Percentiles rank a stretch among this genome's conserved stretches.
Conservation (phyloP, 1,140 invertebrate genomes). For the Muscidifurax raptorellus region DNA sequence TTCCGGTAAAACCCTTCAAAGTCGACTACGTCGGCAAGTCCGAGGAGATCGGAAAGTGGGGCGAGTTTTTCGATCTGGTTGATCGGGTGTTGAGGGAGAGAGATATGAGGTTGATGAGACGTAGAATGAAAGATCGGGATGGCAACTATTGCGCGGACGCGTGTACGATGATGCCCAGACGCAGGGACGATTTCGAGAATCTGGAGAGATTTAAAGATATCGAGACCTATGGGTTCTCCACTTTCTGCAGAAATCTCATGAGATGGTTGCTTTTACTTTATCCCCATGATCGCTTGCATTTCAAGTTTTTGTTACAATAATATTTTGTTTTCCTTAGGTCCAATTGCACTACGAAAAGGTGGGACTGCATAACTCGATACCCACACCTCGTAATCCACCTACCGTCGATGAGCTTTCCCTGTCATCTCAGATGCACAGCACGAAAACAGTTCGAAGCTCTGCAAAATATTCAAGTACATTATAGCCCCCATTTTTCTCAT, state of each 20-base stretch:
- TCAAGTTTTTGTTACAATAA: not conserved
- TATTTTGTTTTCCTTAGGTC: conserved; percentile 40
- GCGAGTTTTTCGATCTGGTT: conserved; percentile 41
- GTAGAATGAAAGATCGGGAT: not conserved
- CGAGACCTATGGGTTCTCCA: conserved; percentile 35
- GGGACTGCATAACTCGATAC: conserved; percentile 20
- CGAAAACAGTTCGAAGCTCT: conserved; percentile 20
- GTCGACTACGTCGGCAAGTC: conserved; percentile 43
- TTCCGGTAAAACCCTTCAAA: conserved; percentile 28
- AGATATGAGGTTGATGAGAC: conserved; percentile 11
- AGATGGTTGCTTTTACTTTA: conserved; percentile 43
- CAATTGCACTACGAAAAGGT: conserved; percentile 47
- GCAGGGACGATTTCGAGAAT: conserved; percentile 40
- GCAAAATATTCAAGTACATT: conserved; percentile 57
- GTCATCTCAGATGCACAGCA: conserved; percentile 33
- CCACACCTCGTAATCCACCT: conserved; percentile 52
- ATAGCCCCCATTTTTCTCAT: not conserved
- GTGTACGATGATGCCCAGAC: not conserved
- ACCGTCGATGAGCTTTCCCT: conserved; percentile 50
- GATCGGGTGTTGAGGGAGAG: conserved; percentile 25
- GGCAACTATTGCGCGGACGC: not conserved
- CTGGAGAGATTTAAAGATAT: conserved; percentile 48
- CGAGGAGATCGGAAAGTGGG: conserved; percentile 54
- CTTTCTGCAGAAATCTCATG: conserved; percentile 47
- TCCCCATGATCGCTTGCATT: too few relatives aligned